These are phyloP conservation scores for Trichonephila clavata DNA, from an alignment of 1,140 invertebrate species.

Conservation along the genomic window DNA sequence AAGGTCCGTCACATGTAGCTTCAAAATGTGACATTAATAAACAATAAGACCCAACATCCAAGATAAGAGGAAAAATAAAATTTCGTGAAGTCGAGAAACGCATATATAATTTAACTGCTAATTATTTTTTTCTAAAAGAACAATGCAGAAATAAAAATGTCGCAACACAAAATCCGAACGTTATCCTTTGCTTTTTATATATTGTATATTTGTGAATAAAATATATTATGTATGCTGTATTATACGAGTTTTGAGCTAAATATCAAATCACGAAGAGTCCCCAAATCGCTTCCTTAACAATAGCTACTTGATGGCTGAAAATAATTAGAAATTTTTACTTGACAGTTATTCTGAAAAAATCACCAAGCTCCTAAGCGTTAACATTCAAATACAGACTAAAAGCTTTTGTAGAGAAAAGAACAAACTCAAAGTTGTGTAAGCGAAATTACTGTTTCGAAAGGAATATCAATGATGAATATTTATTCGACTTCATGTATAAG, in stretches of 20 bases:
- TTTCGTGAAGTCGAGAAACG: too few species aligned
- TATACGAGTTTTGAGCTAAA: neutral
- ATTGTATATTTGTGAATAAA: neutral
- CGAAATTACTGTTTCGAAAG: neutral
- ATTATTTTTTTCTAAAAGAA: too few species aligned
- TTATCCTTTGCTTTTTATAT: too few species aligned
- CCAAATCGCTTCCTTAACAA: neutral
- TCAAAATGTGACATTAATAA: too few species aligned
- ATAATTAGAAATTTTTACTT: neutral
- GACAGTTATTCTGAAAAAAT: neutral
- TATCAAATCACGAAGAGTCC: neutral
- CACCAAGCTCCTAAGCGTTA: neutral
- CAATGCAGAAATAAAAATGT: too few species aligned
- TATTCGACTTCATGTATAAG: neutral
- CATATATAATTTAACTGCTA: too few species aligned
- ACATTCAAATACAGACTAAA: neutral
- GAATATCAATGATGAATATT: neutral
- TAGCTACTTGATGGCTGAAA: neutral
- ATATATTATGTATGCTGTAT: neutral
- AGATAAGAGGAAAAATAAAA: too few species aligned
- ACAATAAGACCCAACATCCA: too few species aligned
- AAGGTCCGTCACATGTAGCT: too few species aligned
- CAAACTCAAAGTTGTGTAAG: neutral
- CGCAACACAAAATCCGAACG: too few species aligned
- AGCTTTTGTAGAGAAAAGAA: neutral